A percentile compares a stretch with the other conserved stretches of the same genome.
Evolutionary conservation across 92 coral and sea anemone species (phyloP).

Genomic region (Zoanthus sansibaricus): DNA sequence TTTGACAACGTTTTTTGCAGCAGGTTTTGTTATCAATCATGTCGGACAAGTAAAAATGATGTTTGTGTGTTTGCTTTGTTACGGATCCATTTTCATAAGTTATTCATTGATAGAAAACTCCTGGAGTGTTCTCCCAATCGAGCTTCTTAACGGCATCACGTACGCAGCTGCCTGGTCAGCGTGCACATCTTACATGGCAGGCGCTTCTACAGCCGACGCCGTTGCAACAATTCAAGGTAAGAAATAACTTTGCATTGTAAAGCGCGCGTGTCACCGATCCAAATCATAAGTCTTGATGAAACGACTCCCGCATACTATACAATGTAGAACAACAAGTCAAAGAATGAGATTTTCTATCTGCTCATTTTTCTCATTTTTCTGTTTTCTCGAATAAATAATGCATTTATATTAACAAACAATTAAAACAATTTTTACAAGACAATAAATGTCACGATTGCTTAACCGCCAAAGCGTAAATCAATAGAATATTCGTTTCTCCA

Average conservation of each 20-base stretch:
- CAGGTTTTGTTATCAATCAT: constrained; percentile 85
- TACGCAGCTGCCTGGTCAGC: constrained; percentile 99
- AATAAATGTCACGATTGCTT: too few relatives aligned
- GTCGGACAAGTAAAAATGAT: constrained; percentile 91
- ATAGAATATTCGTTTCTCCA: too few relatives aligned
- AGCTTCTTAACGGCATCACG: constrained; percentile 88
- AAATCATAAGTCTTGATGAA: too few relatives aligned
- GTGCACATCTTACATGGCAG: constrained; percentile 94
- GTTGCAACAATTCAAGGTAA: constrained; percentile 97
- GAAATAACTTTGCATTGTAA: background rate
- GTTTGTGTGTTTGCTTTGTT: constrained; percentile 77
- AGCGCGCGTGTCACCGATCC: too few relatives aligned
- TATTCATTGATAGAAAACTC: constrained; percentile 88
- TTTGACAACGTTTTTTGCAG: constrained; percentile 87
- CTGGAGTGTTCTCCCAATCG: constrained; percentile 93
- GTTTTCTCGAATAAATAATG: too few relatives aligned
- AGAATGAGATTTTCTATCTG: too few relatives aligned
- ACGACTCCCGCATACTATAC: too few relatives aligned
- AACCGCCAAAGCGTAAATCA: too few relatives aligned
- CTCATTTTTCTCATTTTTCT: too few relatives aligned
- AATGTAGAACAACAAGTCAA: too few relatives aligned
- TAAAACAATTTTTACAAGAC: too few relatives aligned
- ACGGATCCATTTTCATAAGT: constrained; percentile 78
- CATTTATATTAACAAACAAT: too few relatives aligned
- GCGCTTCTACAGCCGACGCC: constrained; percentile 91